Evolutionary conservation across 64 coral and sea anemone species (phyloP), one percentile per base, ranked within the genome.

Genomic region (Montipora foliosa): DNA sequence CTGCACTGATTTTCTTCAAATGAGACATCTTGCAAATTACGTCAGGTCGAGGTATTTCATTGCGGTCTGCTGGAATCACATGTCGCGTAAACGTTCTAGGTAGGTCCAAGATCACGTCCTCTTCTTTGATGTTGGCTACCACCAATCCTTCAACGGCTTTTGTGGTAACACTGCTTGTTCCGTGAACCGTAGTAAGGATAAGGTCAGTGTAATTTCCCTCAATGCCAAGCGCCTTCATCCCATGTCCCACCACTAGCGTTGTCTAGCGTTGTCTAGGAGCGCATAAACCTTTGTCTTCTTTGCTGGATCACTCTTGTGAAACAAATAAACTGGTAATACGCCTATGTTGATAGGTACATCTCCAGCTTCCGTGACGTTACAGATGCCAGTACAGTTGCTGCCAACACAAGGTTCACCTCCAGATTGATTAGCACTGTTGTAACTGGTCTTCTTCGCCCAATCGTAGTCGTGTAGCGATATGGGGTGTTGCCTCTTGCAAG

Each of bases 241-340:
- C 47, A 98, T 49, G 93, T 98, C 20, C 89, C 80, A 10, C 87
- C 87, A 75, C 96, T 98, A 1, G 64, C 93, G 58, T 98, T 93
- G n/a, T 95, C 93, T 15, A 95, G 90, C 62, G 22, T 22, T 22
- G 22, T 25, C 25, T 25, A 25, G 25, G 0, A 93, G 72, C 0
- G 92, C 95, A 68, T 95, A 98, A 49, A 92, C 78, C 66, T 59
- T 90, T 37, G 94, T 81, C 44, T 67, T 96, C 14, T 89, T 87
- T 8, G 84, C 16, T 10, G 79, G 83, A 19, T 90, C 19, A 20
- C n/a, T 51, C 46, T 90, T 44, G 22, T 96, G 90, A 44, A 67
- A 70, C 66, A 95, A 73, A 67, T 82, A 92, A 15, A 92, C 89
- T 76, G 89, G 77, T 11, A 95, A 72, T 47, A 95, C 47, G 20